Evolutionary conservation across 1,140 invertebrate genomes (phyloP), one percentile per base, ranked within the genome.

Genomic region (Sitodiplosis mosellana): DNA sequence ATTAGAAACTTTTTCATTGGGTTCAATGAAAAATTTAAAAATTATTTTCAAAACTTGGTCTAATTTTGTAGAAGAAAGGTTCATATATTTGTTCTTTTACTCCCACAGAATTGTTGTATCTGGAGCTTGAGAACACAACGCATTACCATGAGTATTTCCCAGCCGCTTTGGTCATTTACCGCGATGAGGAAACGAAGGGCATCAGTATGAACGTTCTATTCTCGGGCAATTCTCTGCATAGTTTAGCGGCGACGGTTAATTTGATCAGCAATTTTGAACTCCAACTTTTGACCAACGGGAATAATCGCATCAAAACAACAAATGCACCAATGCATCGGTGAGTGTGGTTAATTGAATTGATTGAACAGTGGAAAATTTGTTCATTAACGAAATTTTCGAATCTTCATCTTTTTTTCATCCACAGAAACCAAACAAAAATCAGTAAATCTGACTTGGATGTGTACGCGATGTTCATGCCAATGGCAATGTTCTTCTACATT

Each of bases 211-310:
- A 52, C 3, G 52, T 64, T 2, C 55, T 48, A 11, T 62, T 50
- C 44, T 61, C 61, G 0, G 49, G 52, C 15, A 64, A 64, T 53
- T 56, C 59, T 18, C 56, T 60, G 15, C 62, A 64, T 15, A 64
- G 60, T 50, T 60, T 58, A 2, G 59, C 60, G 2, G 53, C 54
- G 7, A 51, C 64, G 1, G 44, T 61, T 2, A 64, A 64, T 50
- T 46, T 62, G 51, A 58, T 7, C 50, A 63, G 12, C 58, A 60
- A 45, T 61, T 60, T 53, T 61, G 55, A 46, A 54, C 53, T 0
- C 56, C 58, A 15, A 53, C 60, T n/a, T 54, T 7, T 12, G 2
- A 18, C 41, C 11, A 12, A 21, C n/a, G 41, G 18, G 18, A 6
- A 43, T 6, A 18, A 43, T 43, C n/a, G 18, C 18, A 43, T 43